Base-by-base conservation (phyloP, 2,113 vertebrate species). In the Prochilodus magdalenae region DNA sequence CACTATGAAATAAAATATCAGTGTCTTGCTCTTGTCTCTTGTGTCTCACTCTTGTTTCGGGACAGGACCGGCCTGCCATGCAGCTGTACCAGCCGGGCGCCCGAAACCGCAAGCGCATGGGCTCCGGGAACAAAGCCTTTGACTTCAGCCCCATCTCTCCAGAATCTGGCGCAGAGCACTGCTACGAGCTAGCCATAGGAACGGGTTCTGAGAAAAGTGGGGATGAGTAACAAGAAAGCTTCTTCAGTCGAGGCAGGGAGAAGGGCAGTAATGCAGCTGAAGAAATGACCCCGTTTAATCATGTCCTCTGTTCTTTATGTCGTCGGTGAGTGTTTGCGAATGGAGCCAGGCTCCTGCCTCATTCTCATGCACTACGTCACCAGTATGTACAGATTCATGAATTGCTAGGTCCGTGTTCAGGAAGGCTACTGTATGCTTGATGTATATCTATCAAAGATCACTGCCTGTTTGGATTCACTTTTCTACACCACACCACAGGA, bases 11-110 rank as follows among this genome's bases (percentile, higher is more conserved):
- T 85, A 70, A 77, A 86, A 73, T 73, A 49, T 76, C 57, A 83
- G 57, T 91, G 83, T 87, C 84, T 67, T 89, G 55, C 62, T 79
- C 59, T 0, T 33, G 2, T 83, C 80, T 91, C 59, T 80, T 89
- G 80, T 91, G 84, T 87, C 83, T 70, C 77, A 80, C 60, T 88
- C 78, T 85, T 84, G 49, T 89, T 73, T 86, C 53, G 70, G 76
- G 72, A 81, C 92, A 98, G 97, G 97, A 98, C 88, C 94, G 96
- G 22, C 96, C 96, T 1, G 95, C 96, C 87, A 96, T 98, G 96
- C 97, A 98, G 94, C 88, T 97, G 5, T 97, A 97, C 86, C 96
- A 97, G 89, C 96, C 97, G 10, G 96, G 96, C 66, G 92, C 94
- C 65, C 94, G 94, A 85, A 95, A 93, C 87, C 94, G 95, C 88